Base-by-base conservation (phyloP, 2,797 vertebrate genomes). In the Chaenodraco wilsoni region DNA sequence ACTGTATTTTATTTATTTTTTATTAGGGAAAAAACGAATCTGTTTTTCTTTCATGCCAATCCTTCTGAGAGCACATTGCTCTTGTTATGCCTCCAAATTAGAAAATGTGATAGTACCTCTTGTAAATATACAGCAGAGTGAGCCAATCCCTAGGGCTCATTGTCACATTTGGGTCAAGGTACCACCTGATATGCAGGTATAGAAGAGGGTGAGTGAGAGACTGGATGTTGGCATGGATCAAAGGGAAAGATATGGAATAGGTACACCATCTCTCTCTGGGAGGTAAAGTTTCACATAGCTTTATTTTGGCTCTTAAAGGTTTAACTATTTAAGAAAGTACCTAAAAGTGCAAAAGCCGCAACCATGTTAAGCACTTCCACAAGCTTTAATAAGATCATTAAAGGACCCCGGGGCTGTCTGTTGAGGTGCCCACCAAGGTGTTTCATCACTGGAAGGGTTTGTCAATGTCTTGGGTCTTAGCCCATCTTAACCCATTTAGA, bases 401-500 rank as follows among this genome's bases (percentile, higher is more conserved):
- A 87, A 81, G 66, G 69, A 84, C 82, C 86, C 63, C 21, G 19
- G 59, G 81, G 85, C 83, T 82, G 79, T 84, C 87, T 76, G 79
- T 81, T 81, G 76, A 82, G 84, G 79, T 91, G 82, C 67, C 89
- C 75, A 75, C 81, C 72, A 79, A 92, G 89, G 88, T 90, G 91
- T 93, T 91, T 90, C 87, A 90, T 91, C 86, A 90, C 85, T 86
- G 74, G 73, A 76, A 86, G 82, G 88, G 89, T 91, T 91, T 91
- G 84, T 89, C 86, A 86, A 86, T 90, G 91, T 91, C 90, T 89
- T 84, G 79, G 90, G 89, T 93, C 89, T 93, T 92, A 93, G 87
- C 90, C 88, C 82, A 88, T 92, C 88, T 93, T 93, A 94, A 92
- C 91, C 89, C 88, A 93, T 91, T 91, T 90, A 89, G 83, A 92